Evolutionary conservation across 2,888 invertebrate species (phyloP), one percentile per base, ranked within the genome.

Genomic region (Erynnis tages): DNA sequence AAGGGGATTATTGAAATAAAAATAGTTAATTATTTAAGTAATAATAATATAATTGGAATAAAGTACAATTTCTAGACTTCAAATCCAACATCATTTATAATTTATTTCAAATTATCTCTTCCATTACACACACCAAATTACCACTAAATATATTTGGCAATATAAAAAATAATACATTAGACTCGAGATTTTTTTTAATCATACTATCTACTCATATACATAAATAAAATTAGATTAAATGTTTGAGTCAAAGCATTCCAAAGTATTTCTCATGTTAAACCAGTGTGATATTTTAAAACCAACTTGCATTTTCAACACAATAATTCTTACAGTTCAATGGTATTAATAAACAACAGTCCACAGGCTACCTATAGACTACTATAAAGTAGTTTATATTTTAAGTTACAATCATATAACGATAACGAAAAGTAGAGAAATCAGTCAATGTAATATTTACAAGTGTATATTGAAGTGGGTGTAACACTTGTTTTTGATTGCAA

Each of bases 101-200:
- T 81, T 81, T 76, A 79, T 80, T 80, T 78, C 77, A 75, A 71
- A 67, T 69, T 62, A 78, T 73, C 77, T 82, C 77, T 73, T 80
- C 74, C 73, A 71, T 76, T 79, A 82, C 76, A 79, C 79, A 82
- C 76, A 79, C 77, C 74, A 66, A 78, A 78, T 80, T 83, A 86
- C 81, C 76, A 73, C 83, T 84, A 83, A 82, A 84, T 84, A 87
- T 85, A 86, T 87, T 87, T 87, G 86, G 86, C 87, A 85, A 87
- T 87, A 85, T 83, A 87, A 87, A 87, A 83, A 87, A 86, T 86
- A 87, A 81, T 83, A 86, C 83, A 76, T 79, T 83, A 83, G 73
- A 83, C 79, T 80, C 74, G 79, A 81, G 78, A 79, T 81, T 72
- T 73, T 49, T n/a, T 76, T 75, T 69, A 81, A 82, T 76, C 77